A percentile compares a stretch with the other conserved stretches of the same genome.
phyloP scores from a whole-genome alignment of 2,113 vertebrate species.

The Galbula dea region DNA sequence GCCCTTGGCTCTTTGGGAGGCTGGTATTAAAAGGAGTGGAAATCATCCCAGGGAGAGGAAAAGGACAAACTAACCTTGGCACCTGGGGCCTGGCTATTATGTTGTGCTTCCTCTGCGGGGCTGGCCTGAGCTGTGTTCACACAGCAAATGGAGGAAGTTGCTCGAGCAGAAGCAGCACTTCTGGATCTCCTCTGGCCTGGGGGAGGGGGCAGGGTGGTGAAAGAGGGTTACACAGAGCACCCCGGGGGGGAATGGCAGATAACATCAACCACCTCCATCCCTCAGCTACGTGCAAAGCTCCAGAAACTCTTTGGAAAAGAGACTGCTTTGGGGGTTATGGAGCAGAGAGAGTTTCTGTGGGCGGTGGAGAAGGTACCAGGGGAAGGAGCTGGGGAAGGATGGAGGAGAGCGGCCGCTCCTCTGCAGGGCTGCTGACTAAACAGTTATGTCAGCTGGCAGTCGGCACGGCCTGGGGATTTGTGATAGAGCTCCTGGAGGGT shows the following conservation, averaged over 20 bases:
- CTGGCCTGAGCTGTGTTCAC: slow-evolving; percentile 38
- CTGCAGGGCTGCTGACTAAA: slow-evolving; percentile 81
- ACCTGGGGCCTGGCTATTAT: slow-evolving; percentile 68
- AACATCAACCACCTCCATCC: background rate
- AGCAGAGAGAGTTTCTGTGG: background rate
- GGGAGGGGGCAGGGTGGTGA: slow-evolving; percentile 9
- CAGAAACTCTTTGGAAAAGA: background rate
- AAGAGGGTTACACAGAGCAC: background rate
- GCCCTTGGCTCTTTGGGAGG: background rate
- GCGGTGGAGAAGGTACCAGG: background rate
- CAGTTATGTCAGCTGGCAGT: slow-evolving; percentile 85
- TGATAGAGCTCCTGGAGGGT: slow-evolving; percentile 77
- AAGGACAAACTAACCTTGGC: slow-evolving; percentile 69
- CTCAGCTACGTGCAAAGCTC: background rate
- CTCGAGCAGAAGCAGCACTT: slow-evolving; percentile 38
- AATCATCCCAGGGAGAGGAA: slow-evolving; percentile 49
- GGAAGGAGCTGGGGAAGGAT: slow-evolving; percentile 9
- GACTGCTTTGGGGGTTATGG: background rate
- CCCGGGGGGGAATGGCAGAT: background rate
- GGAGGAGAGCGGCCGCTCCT: slow-evolving; percentile 29
- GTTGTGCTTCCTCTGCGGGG: slow-evolving; percentile 59
- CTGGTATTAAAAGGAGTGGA: slow-evolving; percentile 13
- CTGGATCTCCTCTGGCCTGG: background rate
- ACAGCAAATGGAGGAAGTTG: slow-evolving; percentile 83
- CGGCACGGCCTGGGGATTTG: slow-evolving; percentile 76